Evolutionary conservation across 1,140 invertebrate genomes (phyloP).

Genomic region (Papilio helenus): DNA sequence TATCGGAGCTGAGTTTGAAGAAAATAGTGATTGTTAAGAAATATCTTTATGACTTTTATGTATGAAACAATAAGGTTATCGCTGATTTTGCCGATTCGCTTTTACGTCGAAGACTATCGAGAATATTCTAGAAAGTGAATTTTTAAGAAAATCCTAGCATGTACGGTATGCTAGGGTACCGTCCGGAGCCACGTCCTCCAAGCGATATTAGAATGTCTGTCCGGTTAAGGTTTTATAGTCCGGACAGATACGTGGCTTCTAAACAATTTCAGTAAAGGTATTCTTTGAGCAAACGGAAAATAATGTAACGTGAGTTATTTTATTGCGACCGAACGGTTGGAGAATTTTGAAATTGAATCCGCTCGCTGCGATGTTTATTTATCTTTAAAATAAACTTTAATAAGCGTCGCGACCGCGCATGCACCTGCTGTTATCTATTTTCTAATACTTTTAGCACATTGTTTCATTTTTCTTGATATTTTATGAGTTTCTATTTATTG

Average conservation of each 20-base stretch:
- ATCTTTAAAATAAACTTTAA: slow-evolving; percentile 20
- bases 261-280: slow-evolving; percentile 43
- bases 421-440: not conserved
- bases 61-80: not conserved
- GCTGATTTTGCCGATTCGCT: not conserved
- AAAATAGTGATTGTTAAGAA: slow-evolving; percentile 7
- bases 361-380: slow-evolving; percentile 15
- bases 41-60: slow-evolving; percentile 12
- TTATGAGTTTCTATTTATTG: not conserved
- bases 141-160: slow-evolving; percentile 26
- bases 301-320: slow-evolving; percentile 37
- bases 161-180: slow-evolving; percentile 16
- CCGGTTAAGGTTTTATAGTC: slow-evolving; percentile 43
- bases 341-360: slow-evolving; percentile 34
- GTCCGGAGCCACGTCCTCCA: slow-evolving; percentile 2
- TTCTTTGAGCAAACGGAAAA: slow-evolving; percentile 39
- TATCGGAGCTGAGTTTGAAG: not conserved
- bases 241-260: slow-evolving; percentile 37
- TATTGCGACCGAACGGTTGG: slow-evolving; percentile 22
- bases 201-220: slow-evolving; percentile 50
- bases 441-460: slow-evolving; percentile 12
- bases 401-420: slow-evolving; percentile 9
- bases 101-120: slow-evolving; percentile 10
- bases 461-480: not conserved
- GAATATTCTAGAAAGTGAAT: slow-evolving; percentile 23